These are phyloP conservation scores for Aleiodes sp. DNA, from an alignment of 1,140 invertebrate species.

Conservation along the genomic window DNA sequence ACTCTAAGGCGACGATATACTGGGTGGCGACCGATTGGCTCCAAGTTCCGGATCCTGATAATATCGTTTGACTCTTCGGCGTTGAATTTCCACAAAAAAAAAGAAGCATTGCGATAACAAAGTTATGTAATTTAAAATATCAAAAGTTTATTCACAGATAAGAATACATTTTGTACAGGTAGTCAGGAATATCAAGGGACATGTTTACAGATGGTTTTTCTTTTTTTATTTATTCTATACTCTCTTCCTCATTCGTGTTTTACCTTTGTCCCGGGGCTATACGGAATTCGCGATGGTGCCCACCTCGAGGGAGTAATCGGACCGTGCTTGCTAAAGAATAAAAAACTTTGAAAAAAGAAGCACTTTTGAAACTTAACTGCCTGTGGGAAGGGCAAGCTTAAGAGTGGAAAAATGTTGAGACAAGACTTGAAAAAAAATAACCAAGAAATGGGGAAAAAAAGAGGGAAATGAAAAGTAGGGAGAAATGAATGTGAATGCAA, in stretches of 20 bases:
- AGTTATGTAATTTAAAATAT: neutral
- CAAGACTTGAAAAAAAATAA: neutral
- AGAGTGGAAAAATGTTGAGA: neutral
- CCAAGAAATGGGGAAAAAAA: neutral
- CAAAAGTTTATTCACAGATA: slow-evolving; percentile 4
- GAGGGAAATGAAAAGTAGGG: neutral
- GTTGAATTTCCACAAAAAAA: no score
- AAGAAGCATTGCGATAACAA: no score
- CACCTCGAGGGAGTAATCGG: slow-evolving; percentile 27
- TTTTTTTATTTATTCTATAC: neutral
- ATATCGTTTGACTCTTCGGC: no score
- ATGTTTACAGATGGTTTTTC: slow-evolving; percentile 11
- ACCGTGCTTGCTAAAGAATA: neutral
- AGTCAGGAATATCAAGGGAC: slow-evolving; percentile 3
- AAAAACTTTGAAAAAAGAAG: slow-evolving; percentile 27
- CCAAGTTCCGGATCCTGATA: no score
- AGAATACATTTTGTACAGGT: neutral
- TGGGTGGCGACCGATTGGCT: no score
- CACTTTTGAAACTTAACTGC: slow-evolving; percentile 27
- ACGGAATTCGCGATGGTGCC: slow-evolving; percentile 1
- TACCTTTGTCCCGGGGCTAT: slow-evolving; percentile 6
- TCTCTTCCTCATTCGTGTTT: neutral
- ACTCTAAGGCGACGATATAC: no score
- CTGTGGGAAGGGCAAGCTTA: slow-evolving; percentile 23
- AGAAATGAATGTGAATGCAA: neutral